These are phyloP conservation scores for Sylvietta virens DNA, from an alignment of 2,113 vertebrate species.

Conservation along the genomic window DNA sequence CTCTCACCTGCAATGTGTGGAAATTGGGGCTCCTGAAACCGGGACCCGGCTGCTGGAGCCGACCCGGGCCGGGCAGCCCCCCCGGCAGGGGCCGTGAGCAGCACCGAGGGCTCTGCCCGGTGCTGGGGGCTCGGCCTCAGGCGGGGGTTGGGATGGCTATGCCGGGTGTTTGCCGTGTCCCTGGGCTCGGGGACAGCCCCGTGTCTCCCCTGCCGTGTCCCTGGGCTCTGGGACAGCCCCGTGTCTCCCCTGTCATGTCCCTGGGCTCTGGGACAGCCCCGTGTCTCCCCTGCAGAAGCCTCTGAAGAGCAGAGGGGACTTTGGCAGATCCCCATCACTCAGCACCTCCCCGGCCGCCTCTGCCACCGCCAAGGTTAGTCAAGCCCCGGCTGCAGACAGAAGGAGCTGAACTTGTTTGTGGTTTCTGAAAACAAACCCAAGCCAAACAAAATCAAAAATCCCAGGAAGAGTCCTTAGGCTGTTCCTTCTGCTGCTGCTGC, in stretches of 20 bases:
- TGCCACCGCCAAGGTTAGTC: background rate
- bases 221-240: too few relatives aligned
- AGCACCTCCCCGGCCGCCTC: background rate
- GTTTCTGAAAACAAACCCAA: background rate
- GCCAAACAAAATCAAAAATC: background rate
- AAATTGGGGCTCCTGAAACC: background rate
- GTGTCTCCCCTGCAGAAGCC: background rate
- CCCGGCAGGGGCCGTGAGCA: background rate
- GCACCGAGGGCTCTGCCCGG: fast-evolving
- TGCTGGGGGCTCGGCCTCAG: fast-evolving
- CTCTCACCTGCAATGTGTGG: background rate
- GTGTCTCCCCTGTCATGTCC: background rate
- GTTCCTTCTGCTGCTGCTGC: background rate
- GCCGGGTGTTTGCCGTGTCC: background rate
- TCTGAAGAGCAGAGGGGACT: background rate
- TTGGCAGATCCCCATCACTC: background rate
- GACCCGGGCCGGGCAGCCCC: background rate
- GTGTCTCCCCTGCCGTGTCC: background rate
- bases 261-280: too few relatives aligned
- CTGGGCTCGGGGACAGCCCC: too few relatives aligned
- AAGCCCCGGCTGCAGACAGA: background rate
- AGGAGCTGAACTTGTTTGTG: conserved; percentile 5
- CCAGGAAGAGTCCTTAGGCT: background rate
- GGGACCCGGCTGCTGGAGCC: background rate
- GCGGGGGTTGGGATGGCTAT: background rate